Base-by-base conservation (phyloP, 37 sponge, comb jelly and placozoan species). In the Lycopodina hypogea region DNA sequence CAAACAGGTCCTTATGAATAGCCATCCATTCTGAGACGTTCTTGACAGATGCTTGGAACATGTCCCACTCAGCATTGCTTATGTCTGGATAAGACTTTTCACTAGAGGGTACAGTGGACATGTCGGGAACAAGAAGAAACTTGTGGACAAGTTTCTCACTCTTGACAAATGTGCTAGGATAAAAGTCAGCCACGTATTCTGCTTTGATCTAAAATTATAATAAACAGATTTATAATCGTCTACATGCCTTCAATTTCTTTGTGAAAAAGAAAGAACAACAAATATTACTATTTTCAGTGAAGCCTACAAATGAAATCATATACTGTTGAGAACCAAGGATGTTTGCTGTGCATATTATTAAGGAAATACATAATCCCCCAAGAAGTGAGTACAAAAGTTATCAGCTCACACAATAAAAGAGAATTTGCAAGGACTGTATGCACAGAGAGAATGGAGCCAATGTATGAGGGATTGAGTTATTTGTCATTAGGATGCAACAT, bases 161-260 rank as follows among this genome's bases (percentile, higher is more conserved):
- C 8, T 21, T 56, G 24, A 76, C 61, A 52, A 77, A 87, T 22
- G 24, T 71, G 41, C 62, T 75, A 4, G 80, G 75, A 62, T 80
- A 40, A 33, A 92, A 80, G 56, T 92, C 93, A 18, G 83, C 93
- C 71, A 92, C 84, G 56, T 92, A 88, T 76, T 87, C 82, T 15
- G 71, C 88, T 64, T 77, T 81, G 57, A 92, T 65, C 93, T 91
- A 56, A 1, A 63, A 0, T 42, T 42, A 56, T 56, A 6, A 71
- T n/a, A 35, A 61, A 29, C n/a, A n/a, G 18, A 69, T 58, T 28
- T 50, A 58, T 62, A 42, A n/a, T n/a, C n/a, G n/a, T n/a, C n/a
- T n/a, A n/a, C n/a, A n/a, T n/a, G n/a, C n/a, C n/a, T n/a, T n/a
- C n/a, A n/a, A n/a, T n/a, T n/a, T n/a, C n/a, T n/a, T n/a, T n/a